These are phyloP conservation scores for Cariama cristata DNA, from an alignment of 2,113 vertebrate genomes.

Conservation along the genomic window DNA sequence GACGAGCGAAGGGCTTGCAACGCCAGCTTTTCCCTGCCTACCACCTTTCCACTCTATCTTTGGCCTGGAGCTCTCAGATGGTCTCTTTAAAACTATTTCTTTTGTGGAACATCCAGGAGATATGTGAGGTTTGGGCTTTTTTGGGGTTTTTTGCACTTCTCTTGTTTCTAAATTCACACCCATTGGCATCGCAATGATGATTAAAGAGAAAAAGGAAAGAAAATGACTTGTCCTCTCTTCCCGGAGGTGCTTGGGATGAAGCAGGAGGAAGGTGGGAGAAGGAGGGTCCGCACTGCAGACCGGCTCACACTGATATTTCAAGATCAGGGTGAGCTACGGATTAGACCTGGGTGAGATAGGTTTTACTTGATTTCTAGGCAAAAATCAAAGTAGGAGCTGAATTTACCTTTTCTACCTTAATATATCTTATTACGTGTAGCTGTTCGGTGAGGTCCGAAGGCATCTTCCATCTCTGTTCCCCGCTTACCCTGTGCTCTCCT, in stretches of 20 bases:
- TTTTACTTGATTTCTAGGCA: neutral
- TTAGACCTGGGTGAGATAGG: neutral
- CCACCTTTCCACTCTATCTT: neutral
- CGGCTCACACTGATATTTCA: neutral
- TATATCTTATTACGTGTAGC: neutral
- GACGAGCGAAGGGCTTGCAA: neutral
- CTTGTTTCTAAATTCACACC: neutral
- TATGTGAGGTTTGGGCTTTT: neutral
- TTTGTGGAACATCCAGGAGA: neutral
- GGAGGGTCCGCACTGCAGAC: neutral
- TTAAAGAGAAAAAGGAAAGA: too few species aligned
- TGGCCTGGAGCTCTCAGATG: neutral
- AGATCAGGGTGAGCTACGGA: neutral
- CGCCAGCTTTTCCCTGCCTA: neutral
- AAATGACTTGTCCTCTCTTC: neutral
- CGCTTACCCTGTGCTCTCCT: neutral
- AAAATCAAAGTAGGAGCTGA: neutral
- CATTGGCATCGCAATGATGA: rapidly evolving
- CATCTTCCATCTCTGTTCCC: neutral
- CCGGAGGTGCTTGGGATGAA: neutral
- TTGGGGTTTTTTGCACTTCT: neutral
- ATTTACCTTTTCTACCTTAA: neutral
- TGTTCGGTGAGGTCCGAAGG: neutral
- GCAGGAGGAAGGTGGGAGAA: neutral
- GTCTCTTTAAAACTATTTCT: neutral